A percentile compares a stretch with the other conserved stretches of the same genome.
These are phyloP conservation scores for Megaceryle maxima DNA, from an alignment of 2,113 vertebrate genomes.

Conservation along the genomic window DNA sequence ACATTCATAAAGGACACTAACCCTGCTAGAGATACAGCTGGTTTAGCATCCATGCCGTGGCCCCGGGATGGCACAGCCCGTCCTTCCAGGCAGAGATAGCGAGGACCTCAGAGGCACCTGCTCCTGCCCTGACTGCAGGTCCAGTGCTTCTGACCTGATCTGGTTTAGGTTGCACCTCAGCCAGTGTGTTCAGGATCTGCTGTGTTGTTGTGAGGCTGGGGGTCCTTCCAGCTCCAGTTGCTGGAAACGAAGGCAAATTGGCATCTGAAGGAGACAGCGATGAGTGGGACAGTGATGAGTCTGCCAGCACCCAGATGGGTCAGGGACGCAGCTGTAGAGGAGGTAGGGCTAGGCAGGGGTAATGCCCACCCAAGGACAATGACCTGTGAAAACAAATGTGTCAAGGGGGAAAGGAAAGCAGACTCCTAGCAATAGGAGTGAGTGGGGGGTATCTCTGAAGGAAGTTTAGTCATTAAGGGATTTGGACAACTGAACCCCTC, in stretches of 20 bases:
- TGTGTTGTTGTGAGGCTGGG: neutral
- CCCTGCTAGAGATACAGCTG: accelerated
- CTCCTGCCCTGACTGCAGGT: neutral
- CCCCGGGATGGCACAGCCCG: neutral
- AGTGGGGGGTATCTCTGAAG: neutral
- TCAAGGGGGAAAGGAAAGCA: neutral
- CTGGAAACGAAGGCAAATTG: neutral
- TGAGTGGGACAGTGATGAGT: neutral
- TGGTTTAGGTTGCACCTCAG: neutral
- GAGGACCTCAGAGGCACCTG: neutral
- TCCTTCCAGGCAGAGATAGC: neutral
- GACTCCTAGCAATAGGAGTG: neutral
- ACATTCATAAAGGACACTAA: neutral
- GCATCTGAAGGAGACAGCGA: neutral
- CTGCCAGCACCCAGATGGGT: neutral
- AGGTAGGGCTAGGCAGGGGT: neutral
- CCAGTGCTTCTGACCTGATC: neutral
- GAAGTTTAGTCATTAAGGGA: neutral
- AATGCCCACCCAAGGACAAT: neutral
- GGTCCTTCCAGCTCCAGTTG: neutral
- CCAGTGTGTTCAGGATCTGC: neutral
- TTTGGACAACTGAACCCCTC: neutral
- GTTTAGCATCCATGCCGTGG: neutral
- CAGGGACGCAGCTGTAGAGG: neutral
- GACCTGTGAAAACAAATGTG: neutral